A percentile compares a stretch with the other conserved stretches of the same genome.
These are phyloP conservation scores for Staurois parvus DNA, from an alignment of 2,797 vertebrate species.

Conservation along the genomic window DNA sequence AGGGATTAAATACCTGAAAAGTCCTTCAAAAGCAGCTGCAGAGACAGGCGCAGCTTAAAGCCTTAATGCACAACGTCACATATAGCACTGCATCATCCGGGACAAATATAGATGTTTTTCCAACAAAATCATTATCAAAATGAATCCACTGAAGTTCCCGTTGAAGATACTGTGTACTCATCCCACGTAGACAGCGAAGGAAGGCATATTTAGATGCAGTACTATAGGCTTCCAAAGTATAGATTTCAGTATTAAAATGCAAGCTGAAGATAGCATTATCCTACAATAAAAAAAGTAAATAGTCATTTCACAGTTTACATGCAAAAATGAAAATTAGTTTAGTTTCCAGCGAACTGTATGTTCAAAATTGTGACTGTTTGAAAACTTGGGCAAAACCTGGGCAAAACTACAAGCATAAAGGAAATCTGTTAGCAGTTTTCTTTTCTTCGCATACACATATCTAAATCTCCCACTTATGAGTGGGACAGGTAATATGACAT, in stretches of 20 bases:
- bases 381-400: too few relatives aligned
- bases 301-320: too few relatives aligned
- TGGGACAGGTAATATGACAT: too few relatives aligned
- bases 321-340: too few relatives aligned
- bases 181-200: background rate
- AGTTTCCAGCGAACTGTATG: too few relatives aligned
- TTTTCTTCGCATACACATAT: too few relatives aligned
- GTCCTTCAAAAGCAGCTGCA: background rate
- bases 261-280: background rate
- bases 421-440: too few relatives aligned
- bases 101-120: background rate
- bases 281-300: background rate
- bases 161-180: background rate
- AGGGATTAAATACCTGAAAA: too few relatives aligned
- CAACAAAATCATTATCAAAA: background rate
- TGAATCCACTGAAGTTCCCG: background rate
- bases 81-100: background rate
- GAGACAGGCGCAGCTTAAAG: background rate
- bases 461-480: background rate
- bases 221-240: background rate
- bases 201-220: conserved; percentile 44
- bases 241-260: background rate
- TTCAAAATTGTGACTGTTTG: too few relatives aligned
- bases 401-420: too few relatives aligned
- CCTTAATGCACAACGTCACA: background rate